phyloP scores from a whole-genome alignment of 1,140 invertebrate genomes.

The Ephestia elutella region DNA sequence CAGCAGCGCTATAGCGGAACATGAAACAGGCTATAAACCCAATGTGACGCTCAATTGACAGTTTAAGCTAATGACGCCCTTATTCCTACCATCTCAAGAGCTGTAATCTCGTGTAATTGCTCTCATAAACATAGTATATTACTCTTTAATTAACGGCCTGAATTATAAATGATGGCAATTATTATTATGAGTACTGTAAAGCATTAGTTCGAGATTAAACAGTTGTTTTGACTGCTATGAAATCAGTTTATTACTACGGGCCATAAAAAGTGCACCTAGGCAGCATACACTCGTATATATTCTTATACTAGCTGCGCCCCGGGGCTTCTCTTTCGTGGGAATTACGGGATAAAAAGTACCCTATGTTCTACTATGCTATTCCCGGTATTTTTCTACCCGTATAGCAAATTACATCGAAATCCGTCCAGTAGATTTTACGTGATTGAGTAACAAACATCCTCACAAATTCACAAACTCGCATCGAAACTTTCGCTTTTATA shows the following conservation, averaged over 20 bases:
- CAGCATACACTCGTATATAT: no score
- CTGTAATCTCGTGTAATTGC: conserved; percentile 16
- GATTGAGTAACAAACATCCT: no score
- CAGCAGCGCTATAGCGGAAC: not conserved
- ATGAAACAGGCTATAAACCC: conserved; percentile 13
- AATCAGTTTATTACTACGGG: not conserved
- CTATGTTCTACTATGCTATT: no score
- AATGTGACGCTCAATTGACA: conserved; percentile 16
- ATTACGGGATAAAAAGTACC: no score
- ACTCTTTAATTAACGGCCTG: conserved; percentile 17
- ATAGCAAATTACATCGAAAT: no score
- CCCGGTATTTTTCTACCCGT: no score
- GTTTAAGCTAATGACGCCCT: conserved; percentile 15
- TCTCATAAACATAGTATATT: conserved; percentile 15
- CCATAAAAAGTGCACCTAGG: no score
- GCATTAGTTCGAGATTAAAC: conserved; percentile 11
- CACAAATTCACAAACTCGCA: no score
- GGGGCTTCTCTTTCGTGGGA: no score
- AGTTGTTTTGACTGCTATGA: conserved; percentile 6
- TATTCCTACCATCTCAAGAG: conserved; percentile 11
- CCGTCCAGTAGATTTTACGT: no score
- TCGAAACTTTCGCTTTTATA: no score
- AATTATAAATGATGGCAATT: conserved; percentile 15
- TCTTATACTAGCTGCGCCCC: no score
- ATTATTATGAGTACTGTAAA: conserved; percentile 15